Evolutionary conservation across 64 coral and sea anemone genomes (phyloP), one percentile per base, ranked within the genome.

Genomic region (Actinia equina): DNA sequence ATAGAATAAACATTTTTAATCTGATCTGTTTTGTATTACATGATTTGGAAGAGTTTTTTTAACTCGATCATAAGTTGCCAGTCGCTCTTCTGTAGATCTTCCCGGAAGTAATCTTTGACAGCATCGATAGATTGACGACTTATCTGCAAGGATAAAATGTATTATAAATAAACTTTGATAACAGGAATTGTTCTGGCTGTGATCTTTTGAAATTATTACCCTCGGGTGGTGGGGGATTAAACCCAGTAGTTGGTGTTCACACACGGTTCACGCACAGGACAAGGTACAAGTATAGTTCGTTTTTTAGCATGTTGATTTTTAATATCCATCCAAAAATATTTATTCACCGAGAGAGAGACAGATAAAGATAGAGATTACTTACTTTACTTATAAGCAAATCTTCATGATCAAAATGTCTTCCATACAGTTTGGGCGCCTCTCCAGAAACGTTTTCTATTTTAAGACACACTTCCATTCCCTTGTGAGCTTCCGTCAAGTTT

Each of bases 51-150:
- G 19, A 95, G 53, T 53, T 95, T 98, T 81, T 98, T 98, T 43
- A 98, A 80, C 87, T 98, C 96, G 45, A 98, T 95, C 96, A 98
- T 98, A 25, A 98, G 85, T 67, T 98, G 96, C 96, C 96, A 98
- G 65, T 98, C 96, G 52, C 70, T 83, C 54, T 95, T 98, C 49
- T 98, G 96, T 77, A 98, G 80, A 84, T 98, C 96, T 22, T 98
- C 96, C 82, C 96, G 94, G 86, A 98, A 98, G 76, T 98, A 98
- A 3, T 98, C 82, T 64, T 98, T 98, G 3, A 98, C 93, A 59
- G 96, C 96, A 67, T 98, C 93, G 55, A 98, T 98, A 8, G 96
- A 98, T 59, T 94, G 88, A 41, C 96, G 96, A 55, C 90, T 95
- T 60, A 98, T 95, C 96, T 98, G 77, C 41, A 84, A 89, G 41